Conservation (phyloP, 2,888 invertebrate species). For the Hypselothyrea guttata region DNA sequence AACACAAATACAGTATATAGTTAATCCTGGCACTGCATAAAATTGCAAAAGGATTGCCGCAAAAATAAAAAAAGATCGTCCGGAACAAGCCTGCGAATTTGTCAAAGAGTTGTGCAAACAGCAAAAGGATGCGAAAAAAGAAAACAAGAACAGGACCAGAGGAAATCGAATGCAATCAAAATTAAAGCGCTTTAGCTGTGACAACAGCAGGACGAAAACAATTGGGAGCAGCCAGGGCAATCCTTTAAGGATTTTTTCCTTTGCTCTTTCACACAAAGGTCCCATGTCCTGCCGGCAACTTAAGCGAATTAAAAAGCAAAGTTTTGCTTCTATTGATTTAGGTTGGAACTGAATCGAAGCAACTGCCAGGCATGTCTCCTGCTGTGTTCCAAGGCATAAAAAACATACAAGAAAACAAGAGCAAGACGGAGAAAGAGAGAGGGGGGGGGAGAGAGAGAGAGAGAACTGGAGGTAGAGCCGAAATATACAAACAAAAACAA, state of each 20-base stretch:
- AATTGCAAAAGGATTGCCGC: slow-evolving; percentile 46
- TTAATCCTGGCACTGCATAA: slow-evolving; percentile 66
- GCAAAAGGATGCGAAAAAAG: slow-evolving; percentile 10
- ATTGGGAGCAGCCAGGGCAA: slow-evolving; percentile 47
- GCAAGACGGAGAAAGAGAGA: neutral
- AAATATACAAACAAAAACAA: slow-evolving; percentile 63
- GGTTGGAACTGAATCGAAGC: slow-evolving; percentile 40
- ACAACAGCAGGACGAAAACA: slow-evolving; percentile 68
- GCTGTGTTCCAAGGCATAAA: slow-evolving; percentile 43
- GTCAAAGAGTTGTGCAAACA: slow-evolving; percentile 73
- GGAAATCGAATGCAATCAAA: slow-evolving; percentile 76
- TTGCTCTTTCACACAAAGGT: slow-evolving; percentile 20
- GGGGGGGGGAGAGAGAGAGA: neutral
- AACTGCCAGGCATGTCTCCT: slow-evolving; percentile 41
- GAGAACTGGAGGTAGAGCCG: slow-evolving; percentile 45
- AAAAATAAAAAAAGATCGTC: slow-evolving; percentile 3
- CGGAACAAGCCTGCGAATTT: slow-evolving; percentile 68
- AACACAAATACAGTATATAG: slow-evolving; percentile 62
- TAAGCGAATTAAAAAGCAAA: slow-evolving; percentile 74
- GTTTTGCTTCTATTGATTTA: slow-evolving; percentile 64
- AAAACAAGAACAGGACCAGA: slow-evolving; percentile 29
- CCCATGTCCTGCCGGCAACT: slow-evolving; percentile 69
- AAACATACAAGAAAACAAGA: slow-evolving; percentile 11
- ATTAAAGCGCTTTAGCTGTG: slow-evolving; percentile 77
- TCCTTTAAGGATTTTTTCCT: slow-evolving; percentile 45